A percentile compares a stretch with the other conserved stretches of the same genome.
Conservation (phyloP, 2,888 invertebrate species). For the Hypselothyrea guttata region DNA sequence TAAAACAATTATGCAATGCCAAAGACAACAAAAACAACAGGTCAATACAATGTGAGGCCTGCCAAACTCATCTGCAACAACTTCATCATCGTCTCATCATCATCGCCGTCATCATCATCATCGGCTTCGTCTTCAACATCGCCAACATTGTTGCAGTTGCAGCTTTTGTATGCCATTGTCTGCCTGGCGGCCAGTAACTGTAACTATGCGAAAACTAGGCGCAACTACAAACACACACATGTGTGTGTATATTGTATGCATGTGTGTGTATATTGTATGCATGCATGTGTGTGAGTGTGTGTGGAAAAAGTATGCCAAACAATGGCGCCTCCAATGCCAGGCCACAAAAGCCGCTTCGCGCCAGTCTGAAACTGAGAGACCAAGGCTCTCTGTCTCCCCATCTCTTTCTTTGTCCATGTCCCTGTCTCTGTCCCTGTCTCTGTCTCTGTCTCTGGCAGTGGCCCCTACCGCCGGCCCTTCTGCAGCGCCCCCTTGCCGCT, state of each 20-base stretch:
- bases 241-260: neutral
- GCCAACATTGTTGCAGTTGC: constrained; percentile 52
- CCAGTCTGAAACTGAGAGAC: neutral
- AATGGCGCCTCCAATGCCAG: constrained; percentile 70
- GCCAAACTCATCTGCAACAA: constrained; percentile 40
- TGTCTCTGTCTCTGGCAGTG: neutral
- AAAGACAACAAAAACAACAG: constrained; percentile 28
- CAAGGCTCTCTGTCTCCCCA: neutral
- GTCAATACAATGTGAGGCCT: constrained; percentile 27
- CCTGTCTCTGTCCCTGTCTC: neutral
- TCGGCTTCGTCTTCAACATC: constrained; percentile 12
- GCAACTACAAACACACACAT: constrained; percentile 28
- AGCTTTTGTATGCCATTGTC: constrained; percentile 61
- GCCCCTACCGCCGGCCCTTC: neutral
- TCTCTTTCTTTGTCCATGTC: no score
- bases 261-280: constrained; percentile 24
- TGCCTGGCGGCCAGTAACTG: constrained; percentile 65
- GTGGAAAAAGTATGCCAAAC: constrained; percentile 67
- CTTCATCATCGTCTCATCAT: constrained; percentile 41
- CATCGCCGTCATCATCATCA: constrained; percentile 30
- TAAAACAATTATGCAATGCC: constrained; percentile 71
- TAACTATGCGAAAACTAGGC: constrained; percentile 68
- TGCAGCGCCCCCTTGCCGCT: neutral
- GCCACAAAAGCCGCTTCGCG: constrained; percentile 45
- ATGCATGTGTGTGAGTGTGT: constrained; percentile 25